A percentile compares a stretch with the other conserved stretches of the same genome.
Evolutionary conservation across 2,797 vertebrate species (phyloP).

Genomic region (Macropus fuliginosus): DNA sequence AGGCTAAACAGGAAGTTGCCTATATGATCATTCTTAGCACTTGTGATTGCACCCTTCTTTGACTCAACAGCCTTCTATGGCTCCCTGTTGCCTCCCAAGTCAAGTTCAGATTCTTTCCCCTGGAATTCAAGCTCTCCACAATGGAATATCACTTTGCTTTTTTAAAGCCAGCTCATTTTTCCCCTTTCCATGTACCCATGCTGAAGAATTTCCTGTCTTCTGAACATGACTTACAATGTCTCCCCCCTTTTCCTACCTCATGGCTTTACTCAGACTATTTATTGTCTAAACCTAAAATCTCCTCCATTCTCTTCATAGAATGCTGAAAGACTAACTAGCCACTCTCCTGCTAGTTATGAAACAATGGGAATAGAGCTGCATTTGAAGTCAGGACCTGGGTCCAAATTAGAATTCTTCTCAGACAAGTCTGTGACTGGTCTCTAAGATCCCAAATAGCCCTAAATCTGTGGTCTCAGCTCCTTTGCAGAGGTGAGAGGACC

Average conservation of each 20-base stretch:
- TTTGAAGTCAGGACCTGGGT: not conserved
- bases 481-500: not conserved
- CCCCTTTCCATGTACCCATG: not conserved
- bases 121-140: not conserved
- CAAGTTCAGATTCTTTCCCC: not conserved
- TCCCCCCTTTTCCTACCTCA: fast-evolving
- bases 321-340: not conserved
- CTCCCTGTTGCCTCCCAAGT: not conserved
- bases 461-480: not conserved
- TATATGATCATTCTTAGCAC: not conserved
- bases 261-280: not conserved
- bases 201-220: not conserved
- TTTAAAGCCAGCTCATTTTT: not conserved
- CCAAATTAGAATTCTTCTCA: not conserved
- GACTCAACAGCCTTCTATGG: not conserved
- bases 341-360: not conserved
- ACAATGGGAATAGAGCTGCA: not conserved
- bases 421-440: not conserved
- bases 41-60: not conserved
- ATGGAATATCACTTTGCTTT: not conserved
- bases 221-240: not conserved
- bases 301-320: not conserved
- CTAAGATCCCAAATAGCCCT: not conserved
- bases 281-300: not conserved
- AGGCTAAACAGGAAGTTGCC: not conserved